These are phyloP conservation scores for Scomber scombrus DNA, from an alignment of 2,113 vertebrate species.

Conservation along the genomic window DNA sequence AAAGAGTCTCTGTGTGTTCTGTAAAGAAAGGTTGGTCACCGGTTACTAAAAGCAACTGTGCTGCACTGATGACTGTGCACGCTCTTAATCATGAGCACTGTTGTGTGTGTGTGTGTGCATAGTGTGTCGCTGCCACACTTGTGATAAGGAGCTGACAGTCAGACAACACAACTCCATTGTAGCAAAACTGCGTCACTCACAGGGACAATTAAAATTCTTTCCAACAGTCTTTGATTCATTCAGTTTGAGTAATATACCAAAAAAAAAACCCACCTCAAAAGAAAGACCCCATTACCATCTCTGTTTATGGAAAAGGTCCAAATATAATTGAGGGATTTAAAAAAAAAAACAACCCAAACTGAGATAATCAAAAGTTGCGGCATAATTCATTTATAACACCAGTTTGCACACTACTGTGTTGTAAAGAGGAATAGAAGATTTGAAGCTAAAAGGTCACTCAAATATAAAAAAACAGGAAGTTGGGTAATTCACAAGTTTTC, in stretches of 20 bases:
- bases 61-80: not conserved
- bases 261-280: not conserved
- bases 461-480: slow-evolving; percentile 28
- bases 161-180: slow-evolving; percentile 42
- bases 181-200: slow-evolving; percentile 21
- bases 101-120: too few relatives aligned
- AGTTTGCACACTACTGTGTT: too few relatives aligned
- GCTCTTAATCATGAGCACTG: not conserved
- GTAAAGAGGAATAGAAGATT: slow-evolving; percentile 16
- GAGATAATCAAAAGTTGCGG: not conserved
- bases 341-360: not conserved
- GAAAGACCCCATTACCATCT: not conserved
- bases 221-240: slow-evolving; percentile 24
- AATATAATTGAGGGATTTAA: not conserved
- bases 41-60: not conserved
- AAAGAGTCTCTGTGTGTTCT: not conserved
- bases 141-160: slow-evolving; percentile 21
- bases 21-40: not conserved
- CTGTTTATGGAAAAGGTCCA: not conserved
- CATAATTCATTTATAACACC: not conserved
- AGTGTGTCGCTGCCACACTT: not conserved
- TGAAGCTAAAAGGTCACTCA: not conserved
- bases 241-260: not conserved
- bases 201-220: slow-evolving; percentile 40
- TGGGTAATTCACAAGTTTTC: not conserved